Conservation (phyloP, 2,797 vertebrate genomes). For the Arremon aurantiirostris region DNA sequence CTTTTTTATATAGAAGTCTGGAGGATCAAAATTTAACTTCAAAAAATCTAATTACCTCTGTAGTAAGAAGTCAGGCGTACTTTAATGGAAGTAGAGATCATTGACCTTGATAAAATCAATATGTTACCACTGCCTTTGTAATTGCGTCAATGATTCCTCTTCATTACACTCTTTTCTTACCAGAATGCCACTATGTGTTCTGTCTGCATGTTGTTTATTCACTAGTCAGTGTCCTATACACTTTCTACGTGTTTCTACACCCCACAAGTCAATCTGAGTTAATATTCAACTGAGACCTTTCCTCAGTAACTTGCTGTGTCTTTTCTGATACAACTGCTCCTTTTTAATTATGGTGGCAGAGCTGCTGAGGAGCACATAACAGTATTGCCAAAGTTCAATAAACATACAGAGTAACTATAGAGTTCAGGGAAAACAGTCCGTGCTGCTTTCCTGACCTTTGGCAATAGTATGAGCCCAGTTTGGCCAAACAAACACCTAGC, state of each 20-base stretch:
- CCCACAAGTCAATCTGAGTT: slow-evolving; percentile 39
- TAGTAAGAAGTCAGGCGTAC: slow-evolving; percentile 3
- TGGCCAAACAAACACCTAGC: slow-evolving; percentile 35
- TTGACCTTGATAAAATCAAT: slow-evolving; percentile 6
- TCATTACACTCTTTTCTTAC: background rate
- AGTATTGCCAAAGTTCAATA: slow-evolving; percentile 30
- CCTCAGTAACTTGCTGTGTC: slow-evolving; percentile 13
- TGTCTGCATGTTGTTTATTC: slow-evolving; percentile 28
- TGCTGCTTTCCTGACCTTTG: slow-evolving; percentile 48
- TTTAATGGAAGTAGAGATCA: slow-evolving; percentile 3
- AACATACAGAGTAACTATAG: slow-evolving; percentile 55
- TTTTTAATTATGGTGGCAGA: slow-evolving; percentile 31
- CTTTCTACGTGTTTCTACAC: slow-evolving; percentile 21
- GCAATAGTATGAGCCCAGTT: background rate
- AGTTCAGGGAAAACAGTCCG: background rate
- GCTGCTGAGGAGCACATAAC: slow-evolving; percentile 30
- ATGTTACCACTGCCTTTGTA: background rate
- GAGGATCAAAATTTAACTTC: slow-evolving; percentile 9
- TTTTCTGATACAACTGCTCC: slow-evolving; percentile 34
- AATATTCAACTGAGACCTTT: slow-evolving; percentile 52
- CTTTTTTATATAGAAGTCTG: background rate
- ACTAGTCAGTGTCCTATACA: background rate
- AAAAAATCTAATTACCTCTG: background rate
- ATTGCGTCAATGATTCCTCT: slow-evolving; percentile 47
- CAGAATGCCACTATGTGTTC: background rate